Conservation (phyloP, 2,888 invertebrate genomes). For the Mallateleia sp. region DNA sequence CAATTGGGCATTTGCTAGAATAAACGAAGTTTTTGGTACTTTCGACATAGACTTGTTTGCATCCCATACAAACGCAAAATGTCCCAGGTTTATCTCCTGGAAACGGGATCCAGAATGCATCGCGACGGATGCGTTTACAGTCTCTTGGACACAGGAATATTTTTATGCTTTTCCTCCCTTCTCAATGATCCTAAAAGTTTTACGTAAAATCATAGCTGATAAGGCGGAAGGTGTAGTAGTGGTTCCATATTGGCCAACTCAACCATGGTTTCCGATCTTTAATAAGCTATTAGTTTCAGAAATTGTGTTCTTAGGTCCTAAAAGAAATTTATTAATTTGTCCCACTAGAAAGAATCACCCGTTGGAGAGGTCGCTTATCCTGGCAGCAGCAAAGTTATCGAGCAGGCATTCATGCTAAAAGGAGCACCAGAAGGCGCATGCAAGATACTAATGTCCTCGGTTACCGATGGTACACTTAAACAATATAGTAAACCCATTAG, state of each 20-base stretch:
- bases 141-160: background rate
- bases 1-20: background rate
- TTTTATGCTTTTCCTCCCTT: background rate
- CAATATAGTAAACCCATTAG: conserved; percentile 48
- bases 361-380: conserved; percentile 78
- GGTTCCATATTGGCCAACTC: conserved; percentile 81
- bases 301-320: conserved; percentile 76
- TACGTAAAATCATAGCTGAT: conserved; percentile 77
- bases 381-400: conserved; percentile 82
- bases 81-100: background rate
- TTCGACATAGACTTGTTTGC: conserved; percentile 26
- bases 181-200: background rate
- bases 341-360: conserved; percentile 81
- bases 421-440: conserved; percentile 65
- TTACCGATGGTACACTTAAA: conserved; percentile 1
- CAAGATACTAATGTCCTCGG: conserved; percentile 25
- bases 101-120: background rate
- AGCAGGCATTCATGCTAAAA: conserved; percentile 74
- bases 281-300: conserved; percentile 26
- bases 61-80: background rate
- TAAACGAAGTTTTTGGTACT: background rate
- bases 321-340: conserved; percentile 61
- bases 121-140: background rate
- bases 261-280: conserved; percentile 84
- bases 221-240: conserved; percentile 67